These are phyloP conservation scores for Argyra leucocephala DNA, from an alignment of 2,888 invertebrate genomes.

Conservation along the genomic window DNA sequence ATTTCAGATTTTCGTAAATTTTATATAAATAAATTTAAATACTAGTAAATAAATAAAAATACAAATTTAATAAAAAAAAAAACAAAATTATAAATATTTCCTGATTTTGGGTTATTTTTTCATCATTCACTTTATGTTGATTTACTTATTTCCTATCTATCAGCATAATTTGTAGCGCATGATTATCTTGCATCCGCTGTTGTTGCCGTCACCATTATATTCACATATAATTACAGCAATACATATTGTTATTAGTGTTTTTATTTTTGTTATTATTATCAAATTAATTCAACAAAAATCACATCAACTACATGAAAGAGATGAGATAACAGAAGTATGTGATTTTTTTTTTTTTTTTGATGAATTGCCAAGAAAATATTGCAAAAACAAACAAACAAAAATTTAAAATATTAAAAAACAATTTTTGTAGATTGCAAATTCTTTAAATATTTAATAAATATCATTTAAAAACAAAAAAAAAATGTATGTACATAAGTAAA, in stretches of 20 bases:
- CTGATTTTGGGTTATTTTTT: not conserved
- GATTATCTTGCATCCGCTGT: conserved; percentile 4
- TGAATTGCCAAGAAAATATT: conserved; percentile 1
- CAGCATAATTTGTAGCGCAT: not conserved
- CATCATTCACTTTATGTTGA: not conserved
- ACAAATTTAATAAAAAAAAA: not conserved
- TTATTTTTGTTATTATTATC: too few relatives aligned
- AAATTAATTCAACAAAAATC: not conserved
- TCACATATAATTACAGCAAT: not conserved
- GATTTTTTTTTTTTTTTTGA: conserved; percentile 1
- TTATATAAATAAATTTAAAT: not conserved
- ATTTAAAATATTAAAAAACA: not conserved
- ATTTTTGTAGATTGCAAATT: not conserved
- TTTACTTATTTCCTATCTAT: not conserved
- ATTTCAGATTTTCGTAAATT: not conserved
- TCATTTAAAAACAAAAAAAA: not conserved
- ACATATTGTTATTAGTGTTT: too few relatives aligned
- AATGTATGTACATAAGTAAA: not conserved
- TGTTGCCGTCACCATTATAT: not conserved
- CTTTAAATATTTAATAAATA: not conserved
- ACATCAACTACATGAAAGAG: not conserved
- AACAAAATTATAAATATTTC: not conserved
- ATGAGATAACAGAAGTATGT: not conserved
- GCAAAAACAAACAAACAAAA: not conserved
- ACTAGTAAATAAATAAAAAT: not conserved